Base-by-base conservation (phyloP, 2,888 invertebrate genomes). In the Orthosia incerta region DNA sequence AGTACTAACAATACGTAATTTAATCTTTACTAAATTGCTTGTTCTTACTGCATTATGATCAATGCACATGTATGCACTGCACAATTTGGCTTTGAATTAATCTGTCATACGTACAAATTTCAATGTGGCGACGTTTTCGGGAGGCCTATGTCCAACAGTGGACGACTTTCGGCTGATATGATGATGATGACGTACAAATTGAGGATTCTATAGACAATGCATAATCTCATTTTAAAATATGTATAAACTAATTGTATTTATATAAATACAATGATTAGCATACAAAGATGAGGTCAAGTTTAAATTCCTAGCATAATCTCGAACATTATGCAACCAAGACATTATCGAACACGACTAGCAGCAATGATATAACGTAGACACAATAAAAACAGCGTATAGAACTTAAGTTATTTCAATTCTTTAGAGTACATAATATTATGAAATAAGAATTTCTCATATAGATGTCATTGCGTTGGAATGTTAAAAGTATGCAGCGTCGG, bases 241-340 rank as follows among this genome's bases (percentile, higher is more conserved):
- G 23, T 31, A 51, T 55, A 48, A 64, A 63, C 20, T 63, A 15
- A 64, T 46, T 57, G 50, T 56, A 69, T 62, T 66, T 65, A 51
- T 45, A 70, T 70, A 67, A 70, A 63, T 74, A 56, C 50, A 26
- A 26, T 70, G 46, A 67, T 80, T 71, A 68, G 55, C 70, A 75
- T 83, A 55, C 26, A 31, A 12, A 50, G 55, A 45, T 64, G 84
- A 71, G 84, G 84, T 84, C 84, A 81, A 84, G 81, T 81, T 84
- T 57, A 84, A 75, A 75, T 81, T 80, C 68, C 56, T 69, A 26
- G 39, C 56, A 72, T 64, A 76, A 60, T 63, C 20, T 13, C n/a
- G 39, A 39, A 15, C n/a, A 65, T 79, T 73, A 79, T 83, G 68
- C 53, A 80, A 79, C 51, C 51, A 51, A 51, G 62, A n/a, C 13